Percentiles rank a stretch among this genome's conserved stretches.
Evolutionary conservation across 1,140 invertebrate species (phyloP).

Genomic region (Eueides isabella): DNA sequence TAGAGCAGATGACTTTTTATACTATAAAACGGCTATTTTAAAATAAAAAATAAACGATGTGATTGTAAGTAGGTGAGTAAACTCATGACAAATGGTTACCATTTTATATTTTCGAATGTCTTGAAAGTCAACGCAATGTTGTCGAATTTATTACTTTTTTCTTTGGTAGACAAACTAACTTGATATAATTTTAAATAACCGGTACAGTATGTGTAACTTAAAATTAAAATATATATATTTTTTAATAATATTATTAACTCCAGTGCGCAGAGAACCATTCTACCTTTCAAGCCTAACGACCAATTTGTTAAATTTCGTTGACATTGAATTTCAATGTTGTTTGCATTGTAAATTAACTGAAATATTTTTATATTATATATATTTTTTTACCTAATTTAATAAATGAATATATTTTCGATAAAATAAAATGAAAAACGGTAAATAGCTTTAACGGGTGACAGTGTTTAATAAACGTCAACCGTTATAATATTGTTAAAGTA

Average conservation of each 20-base stretch:
- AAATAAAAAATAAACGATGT: constrained; percentile 1
- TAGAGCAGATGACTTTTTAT: background rate
- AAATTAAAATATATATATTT: too few relatives aligned
- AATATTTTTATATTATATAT: background rate
- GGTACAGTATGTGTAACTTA: too few relatives aligned
- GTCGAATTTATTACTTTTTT: background rate
- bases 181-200: background rate
- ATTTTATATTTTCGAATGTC: background rate
- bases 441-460: background rate
- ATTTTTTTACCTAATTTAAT: background rate
- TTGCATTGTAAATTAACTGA: constrained; percentile 2
- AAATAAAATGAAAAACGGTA: background rate
- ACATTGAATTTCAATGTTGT: background rate
- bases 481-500: constrained; percentile 15
- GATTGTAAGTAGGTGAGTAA: constrained; percentile 14
- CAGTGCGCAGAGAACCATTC: too few relatives aligned
- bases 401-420: constrained; percentile 14
- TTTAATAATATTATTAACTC: too few relatives aligned
- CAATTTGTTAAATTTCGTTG: constrained; percentile 7
- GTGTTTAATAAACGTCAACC: constrained; percentile 7
- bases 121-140: background rate
- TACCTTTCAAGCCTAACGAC: background rate
- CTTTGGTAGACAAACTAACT: background rate
- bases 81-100: constrained; percentile 9
- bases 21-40: background rate